phyloP scores from a whole-genome alignment of 2,797 vertebrate genomes.

The Otolemur crassicaudatus region DNA sequence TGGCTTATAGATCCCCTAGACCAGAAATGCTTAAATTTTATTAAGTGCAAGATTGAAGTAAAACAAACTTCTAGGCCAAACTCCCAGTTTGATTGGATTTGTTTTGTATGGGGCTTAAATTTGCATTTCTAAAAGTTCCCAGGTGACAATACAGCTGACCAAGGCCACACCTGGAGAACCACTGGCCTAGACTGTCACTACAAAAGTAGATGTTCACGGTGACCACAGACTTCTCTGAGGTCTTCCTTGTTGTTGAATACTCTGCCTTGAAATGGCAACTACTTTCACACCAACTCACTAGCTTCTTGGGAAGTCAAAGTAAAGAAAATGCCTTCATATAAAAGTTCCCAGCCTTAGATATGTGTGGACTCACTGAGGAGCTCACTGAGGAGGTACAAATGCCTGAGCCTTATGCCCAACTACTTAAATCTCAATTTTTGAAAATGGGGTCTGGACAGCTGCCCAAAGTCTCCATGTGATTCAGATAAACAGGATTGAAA shows the following conservation, averaged over 20 bases:
- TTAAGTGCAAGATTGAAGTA: not conserved
- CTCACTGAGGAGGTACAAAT: not conserved
- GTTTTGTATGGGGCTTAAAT: not conserved
- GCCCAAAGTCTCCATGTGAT: not conserved
- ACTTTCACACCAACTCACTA: not conserved
- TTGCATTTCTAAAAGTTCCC: constrained; percentile 29
- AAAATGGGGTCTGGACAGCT: not conserved
- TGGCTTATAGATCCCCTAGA: not conserved
- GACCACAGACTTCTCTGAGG: not conserved
- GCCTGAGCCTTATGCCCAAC: not conserved
- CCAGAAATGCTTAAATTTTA: not conserved
- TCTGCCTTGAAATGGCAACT: not conserved
- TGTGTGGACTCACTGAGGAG: not conserved
- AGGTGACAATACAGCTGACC: not conserved
- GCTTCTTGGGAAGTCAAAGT: not conserved
- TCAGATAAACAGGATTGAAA: not conserved
- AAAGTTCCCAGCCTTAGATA: not conserved
- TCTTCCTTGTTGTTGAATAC: not conserved
- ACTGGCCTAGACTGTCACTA: not conserved
- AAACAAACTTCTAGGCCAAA: not conserved
- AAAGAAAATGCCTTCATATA: not conserved
- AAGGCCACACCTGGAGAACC: not conserved
- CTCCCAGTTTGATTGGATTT: not conserved
- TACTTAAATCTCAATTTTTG: not conserved
- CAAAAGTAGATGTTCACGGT: not conserved